Evolutionary conservation across 2,888 invertebrate genomes (phyloP).

Genomic region (Prosopocoilus inquinatus): DNA sequence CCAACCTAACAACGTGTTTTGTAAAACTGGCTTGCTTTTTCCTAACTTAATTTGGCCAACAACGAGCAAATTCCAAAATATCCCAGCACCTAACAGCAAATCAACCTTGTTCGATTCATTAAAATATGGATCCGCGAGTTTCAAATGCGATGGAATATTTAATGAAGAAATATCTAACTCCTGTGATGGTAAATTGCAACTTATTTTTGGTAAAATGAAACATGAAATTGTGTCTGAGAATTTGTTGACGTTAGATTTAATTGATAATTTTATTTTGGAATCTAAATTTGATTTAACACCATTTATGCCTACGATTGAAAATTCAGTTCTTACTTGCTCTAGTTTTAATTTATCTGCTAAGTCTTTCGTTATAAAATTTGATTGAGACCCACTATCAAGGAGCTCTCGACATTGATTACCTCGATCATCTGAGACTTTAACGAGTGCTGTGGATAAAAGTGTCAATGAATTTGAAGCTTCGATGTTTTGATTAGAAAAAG

Average conservation of each 20-base stretch:
- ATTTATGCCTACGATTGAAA: neutral
- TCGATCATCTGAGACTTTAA: slow-evolving; percentile 4
- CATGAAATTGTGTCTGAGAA: neutral
- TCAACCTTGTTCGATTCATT: neutral
- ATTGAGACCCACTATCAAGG: slow-evolving; percentile 22
- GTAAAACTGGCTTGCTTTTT: neutral
- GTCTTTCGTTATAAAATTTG: slow-evolving; percentile 18
- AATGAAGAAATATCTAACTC: neutral
- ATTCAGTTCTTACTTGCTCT: neutral
- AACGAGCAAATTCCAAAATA: neutral
- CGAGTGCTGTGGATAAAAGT: slow-evolving; percentile 16
- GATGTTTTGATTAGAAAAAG: neutral
- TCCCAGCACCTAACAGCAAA: neutral
- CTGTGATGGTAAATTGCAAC: neutral
- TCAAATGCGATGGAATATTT: neutral
- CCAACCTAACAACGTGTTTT: neutral
- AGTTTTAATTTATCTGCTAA: slow-evolving; percentile 11
- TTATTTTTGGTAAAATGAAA: neutral
- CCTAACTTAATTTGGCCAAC: neutral
- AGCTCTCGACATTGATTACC: slow-evolving; percentile 13
- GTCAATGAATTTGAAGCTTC: slow-evolving; percentile 6
- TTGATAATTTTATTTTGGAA: neutral
- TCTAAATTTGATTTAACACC: neutral
- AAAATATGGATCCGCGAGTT: neutral
- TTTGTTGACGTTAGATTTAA: neutral